Base-by-base conservation (phyloP, 2,888 invertebrate species). In the Cacoxenus indagator region DNA sequence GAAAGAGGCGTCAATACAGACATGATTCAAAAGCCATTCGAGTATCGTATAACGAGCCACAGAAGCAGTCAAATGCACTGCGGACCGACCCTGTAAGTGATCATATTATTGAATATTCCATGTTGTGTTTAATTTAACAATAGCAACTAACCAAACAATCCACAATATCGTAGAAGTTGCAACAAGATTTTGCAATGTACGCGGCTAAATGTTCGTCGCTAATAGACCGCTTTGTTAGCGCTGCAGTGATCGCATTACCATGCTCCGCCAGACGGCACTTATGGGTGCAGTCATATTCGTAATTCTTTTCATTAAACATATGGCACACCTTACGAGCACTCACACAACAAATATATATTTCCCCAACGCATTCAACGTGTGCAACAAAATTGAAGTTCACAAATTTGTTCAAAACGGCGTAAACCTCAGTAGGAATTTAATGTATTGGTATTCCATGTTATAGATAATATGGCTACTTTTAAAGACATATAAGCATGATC, bases 11-110 rank as follows among this genome's bases (percentile, higher is more conserved):
- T 11, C 5, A 14, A 2, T 14, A 61, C 69, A 72, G 69, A 84
- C 85, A 75, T 92, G 91, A 61, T 91, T 90, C 1, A 94, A 81
- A 0, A 96, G 88, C 95, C 95, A 96, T 78, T 92, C 91, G 75
- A 94, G 90, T 19, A 96, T 89, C 43, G 90, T 88, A 45, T 90
- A 89, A 73, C 93, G 90, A 1, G 94, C 94, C 75, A 93, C 92
- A 0, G 95, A 93, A 0, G 94, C 93, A 0, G 95, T 92, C 86
- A 94, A 90, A 84, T 96, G 96, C 14, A 96, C 89, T 0, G 93
- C 92, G 26, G 93, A 93, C n/a, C 95, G 91, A 8, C 96, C 96
- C 88, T 91, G 78, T 19, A 79, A 59, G 57, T n/a, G 57, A 45
- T 14, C 37, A 43, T 26, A 37, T 1, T 43, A 48, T 19, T 26